These are phyloP conservation scores for Drepana arcuata DNA, from an alignment of 1,140 invertebrate genomes.

Conservation along the genomic window DNA sequence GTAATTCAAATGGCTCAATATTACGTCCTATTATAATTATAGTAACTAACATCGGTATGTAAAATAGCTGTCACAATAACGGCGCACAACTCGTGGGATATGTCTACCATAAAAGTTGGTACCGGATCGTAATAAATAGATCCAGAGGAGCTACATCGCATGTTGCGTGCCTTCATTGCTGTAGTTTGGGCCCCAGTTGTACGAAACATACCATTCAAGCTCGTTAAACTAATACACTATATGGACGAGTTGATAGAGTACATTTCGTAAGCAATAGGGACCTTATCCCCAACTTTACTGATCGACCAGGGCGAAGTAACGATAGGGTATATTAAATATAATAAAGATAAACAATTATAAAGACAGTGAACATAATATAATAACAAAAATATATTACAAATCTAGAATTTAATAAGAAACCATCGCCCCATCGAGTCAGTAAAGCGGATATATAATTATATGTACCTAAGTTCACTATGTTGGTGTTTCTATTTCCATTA, in stretches of 20 bases:
- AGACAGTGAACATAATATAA: slow-evolving; percentile 40
- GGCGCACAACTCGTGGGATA: slow-evolving; percentile 27
- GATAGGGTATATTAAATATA: slow-evolving; percentile 36
- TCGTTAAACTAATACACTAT: slow-evolving; percentile 2
- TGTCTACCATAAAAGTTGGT: no score
- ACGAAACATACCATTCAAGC: slow-evolving; percentile 42
- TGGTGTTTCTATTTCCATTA: slow-evolving; percentile 66
- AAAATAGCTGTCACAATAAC: slow-evolving; percentile 54
- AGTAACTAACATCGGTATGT: slow-evolving; percentile 66
- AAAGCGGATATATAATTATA: slow-evolving; percentile 44
- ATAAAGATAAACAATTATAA: slow-evolving; percentile 50
- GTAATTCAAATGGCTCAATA: slow-evolving; percentile 50
- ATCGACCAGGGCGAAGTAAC: slow-evolving; percentile 29
- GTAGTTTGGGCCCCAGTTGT: slow-evolving; percentile 24
- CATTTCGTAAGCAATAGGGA: slow-evolving; percentile 35
- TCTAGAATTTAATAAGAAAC: slow-evolving; percentile 35
- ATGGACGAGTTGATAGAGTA: slow-evolving; percentile 18
- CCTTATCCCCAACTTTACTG: slow-evolving; percentile 15
- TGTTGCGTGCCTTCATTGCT: slow-evolving; percentile 35
- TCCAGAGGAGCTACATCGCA: no score
- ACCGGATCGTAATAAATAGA: no score
- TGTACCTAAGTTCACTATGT: slow-evolving; percentile 63
- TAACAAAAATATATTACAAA: slow-evolving; percentile 65
- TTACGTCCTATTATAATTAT: slow-evolving; percentile 46
- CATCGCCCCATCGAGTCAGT: slow-evolving; percentile 25